phyloP scores from a whole-genome alignment of 2,113 vertebrate genomes.

The Bos indicus region DNA sequence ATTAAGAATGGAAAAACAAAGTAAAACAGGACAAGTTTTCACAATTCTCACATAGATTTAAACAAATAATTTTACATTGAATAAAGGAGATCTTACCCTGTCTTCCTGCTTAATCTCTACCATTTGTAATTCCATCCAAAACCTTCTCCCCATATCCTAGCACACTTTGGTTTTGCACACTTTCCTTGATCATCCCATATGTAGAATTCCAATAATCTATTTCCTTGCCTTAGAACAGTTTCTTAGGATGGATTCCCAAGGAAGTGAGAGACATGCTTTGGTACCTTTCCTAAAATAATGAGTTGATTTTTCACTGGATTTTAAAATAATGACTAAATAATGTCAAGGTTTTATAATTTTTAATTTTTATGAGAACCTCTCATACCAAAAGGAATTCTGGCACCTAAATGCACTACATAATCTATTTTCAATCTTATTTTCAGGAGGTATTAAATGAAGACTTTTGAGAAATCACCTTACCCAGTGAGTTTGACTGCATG shows the following conservation, averaged over 20 bases:
- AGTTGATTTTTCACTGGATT: neutral
- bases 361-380: neutral
- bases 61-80: neutral
- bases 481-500: conserved; percentile 84
- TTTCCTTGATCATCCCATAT: neutral
- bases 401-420: neutral
- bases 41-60: neutral
- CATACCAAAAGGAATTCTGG: neutral
- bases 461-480: conserved; percentile 69
- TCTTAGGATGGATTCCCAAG: neutral
- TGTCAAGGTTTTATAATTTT: neutral
- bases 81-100: neutral
- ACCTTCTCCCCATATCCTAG: neutral
- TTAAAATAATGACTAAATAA: neutral
- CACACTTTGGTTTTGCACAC: neutral
- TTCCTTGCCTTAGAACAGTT: neutral
- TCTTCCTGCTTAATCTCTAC: neutral
- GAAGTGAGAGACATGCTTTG: neutral
- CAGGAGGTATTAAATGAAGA: neutral
- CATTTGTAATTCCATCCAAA: neutral
- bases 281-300: neutral
- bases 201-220: neutral
- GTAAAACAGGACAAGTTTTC: neutral
- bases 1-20: neutral
- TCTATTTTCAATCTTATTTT: neutral